These are phyloP conservation scores for Micropoecilia bifurca DNA, from an alignment of 2,797 vertebrate genomes.

Conservation along the genomic window DNA sequence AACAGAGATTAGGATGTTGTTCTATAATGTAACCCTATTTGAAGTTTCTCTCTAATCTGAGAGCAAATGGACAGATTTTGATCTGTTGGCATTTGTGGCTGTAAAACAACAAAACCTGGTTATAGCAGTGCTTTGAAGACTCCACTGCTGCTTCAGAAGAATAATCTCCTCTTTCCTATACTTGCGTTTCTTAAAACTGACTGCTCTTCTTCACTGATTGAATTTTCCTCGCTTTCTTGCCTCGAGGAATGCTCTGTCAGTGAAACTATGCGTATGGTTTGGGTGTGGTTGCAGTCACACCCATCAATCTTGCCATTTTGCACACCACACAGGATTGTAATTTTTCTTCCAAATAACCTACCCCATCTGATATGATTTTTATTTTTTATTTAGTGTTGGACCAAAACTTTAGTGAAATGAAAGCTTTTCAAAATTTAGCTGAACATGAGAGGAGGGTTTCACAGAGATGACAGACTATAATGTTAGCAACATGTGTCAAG, in stretches of 20 bases:
- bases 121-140: not conserved
- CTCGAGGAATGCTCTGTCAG: conserved; percentile 36
- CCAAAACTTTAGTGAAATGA: conserved; percentile 8
- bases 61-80: not conserved
- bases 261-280: conserved; percentile 8
- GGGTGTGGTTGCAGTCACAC: conserved; percentile 53
- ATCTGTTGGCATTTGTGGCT: not conserved
- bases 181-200: conserved; percentile 22
- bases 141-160: not conserved
- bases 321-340: conserved; percentile 20
- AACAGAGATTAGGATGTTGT: not conserved
- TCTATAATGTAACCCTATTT: no score
- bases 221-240: conserved; percentile 35
- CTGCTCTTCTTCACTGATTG: conserved; percentile 5
- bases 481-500: conserved; percentile 60
- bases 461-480: conserved; percentile 40
- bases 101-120: not conserved
- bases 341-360: conserved; percentile 13
- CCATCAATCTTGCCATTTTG: conserved; percentile 54
- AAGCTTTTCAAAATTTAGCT: not conserved
- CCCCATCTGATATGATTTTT: not conserved
- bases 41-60: not conserved
- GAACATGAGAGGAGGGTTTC: conserved; percentile 7
- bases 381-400: conserved; percentile 1
- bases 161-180: not conserved